Percentiles rank a stretch among this genome's conserved stretches.
phyloP scores from a whole-genome alignment of 2,113 vertebrate genomes.

The Phainopepla nitens region DNA sequence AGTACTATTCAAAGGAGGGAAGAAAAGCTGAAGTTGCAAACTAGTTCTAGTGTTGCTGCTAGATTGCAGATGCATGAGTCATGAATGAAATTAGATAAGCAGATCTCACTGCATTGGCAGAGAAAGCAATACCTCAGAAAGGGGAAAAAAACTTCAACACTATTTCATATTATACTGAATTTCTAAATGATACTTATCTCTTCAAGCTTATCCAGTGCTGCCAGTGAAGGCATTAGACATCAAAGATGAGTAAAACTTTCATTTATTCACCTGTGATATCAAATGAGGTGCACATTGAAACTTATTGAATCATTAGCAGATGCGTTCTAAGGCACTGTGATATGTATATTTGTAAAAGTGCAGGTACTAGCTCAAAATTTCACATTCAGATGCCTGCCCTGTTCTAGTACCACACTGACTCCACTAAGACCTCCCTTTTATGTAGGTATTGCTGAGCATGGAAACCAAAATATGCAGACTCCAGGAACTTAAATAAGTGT shows the following conservation, averaged over 20 bases:
- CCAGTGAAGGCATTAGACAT: not conserved
- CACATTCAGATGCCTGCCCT: not conserved
- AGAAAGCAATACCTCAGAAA: conserved; percentile 1
- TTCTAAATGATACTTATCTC: not conserved
- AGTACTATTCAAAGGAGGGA: not conserved
- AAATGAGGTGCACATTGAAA: not conserved
- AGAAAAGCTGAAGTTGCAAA: not conserved
- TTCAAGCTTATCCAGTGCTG: not conserved
- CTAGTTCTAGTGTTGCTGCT: not conserved
- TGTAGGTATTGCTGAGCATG: not conserved
- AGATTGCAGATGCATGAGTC: not conserved
- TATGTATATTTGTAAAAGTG: not conserved
- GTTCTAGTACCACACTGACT: not conserved
- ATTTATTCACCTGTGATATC: conserved; percentile 1
- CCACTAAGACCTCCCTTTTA: not conserved
- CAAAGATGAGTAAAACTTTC: not conserved
- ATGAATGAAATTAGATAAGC: conserved; percentile 12
- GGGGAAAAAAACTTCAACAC: not conserved
- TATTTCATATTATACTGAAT: conserved; percentile 15
- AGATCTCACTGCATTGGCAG: not conserved
- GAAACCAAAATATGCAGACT: not conserved
- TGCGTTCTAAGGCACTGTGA: not conserved
- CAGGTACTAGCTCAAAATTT: not conserved
- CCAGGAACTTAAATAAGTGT: not conserved
- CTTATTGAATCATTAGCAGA: not conserved